phyloP scores from a whole-genome alignment of 2,797 vertebrate genomes.

The Rhinatrema bivittatum region DNA sequence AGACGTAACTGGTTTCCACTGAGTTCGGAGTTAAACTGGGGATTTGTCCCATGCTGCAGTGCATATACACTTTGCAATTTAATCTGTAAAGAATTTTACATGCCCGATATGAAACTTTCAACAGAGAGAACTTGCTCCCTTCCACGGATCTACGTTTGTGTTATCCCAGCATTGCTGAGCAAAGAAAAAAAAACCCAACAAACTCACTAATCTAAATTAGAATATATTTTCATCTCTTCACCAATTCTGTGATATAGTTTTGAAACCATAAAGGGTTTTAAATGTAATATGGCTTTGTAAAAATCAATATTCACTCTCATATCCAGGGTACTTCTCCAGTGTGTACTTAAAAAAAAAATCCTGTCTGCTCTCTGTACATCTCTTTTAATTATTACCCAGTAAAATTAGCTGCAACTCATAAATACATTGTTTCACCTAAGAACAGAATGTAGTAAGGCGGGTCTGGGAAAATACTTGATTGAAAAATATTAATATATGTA shows the following conservation, averaged over 20 bases:
- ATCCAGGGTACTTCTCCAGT: conserved; percentile 14
- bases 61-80: conserved; percentile 53
- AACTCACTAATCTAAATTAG: too few relatives aligned
- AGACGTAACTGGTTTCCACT: conserved; percentile 46
- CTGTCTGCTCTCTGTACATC: conserved; percentile 9
- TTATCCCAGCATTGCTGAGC: conserved; percentile 37
- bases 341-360: conserved; percentile 30
- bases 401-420: conserved; percentile 39
- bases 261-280: too few relatives aligned
- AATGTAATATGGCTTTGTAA: conserved; percentile 18
- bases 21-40: conserved; percentile 53
- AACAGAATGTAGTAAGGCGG: too few relatives aligned
- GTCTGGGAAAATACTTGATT: too few relatives aligned
- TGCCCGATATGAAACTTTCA: conserved; percentile 34
- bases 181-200: too few relatives aligned
- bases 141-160: conserved; percentile 12
- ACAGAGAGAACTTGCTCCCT: conserved; percentile 26
- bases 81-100: conserved; percentile 50
- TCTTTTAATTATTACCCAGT: conserved; percentile 17
- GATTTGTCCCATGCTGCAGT: conserved; percentile 52
- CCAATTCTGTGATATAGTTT: too few relatives aligned
- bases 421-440: too few relatives aligned
- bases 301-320: conserved; percentile 16
- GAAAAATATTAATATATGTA: too few relatives aligned
- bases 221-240: too few relatives aligned